A percentile compares a stretch with the other conserved stretches of the same genome.
Conservation (phyloP, 2,113 vertebrate species). For the Brachionichthys hirsutus region DNA sequence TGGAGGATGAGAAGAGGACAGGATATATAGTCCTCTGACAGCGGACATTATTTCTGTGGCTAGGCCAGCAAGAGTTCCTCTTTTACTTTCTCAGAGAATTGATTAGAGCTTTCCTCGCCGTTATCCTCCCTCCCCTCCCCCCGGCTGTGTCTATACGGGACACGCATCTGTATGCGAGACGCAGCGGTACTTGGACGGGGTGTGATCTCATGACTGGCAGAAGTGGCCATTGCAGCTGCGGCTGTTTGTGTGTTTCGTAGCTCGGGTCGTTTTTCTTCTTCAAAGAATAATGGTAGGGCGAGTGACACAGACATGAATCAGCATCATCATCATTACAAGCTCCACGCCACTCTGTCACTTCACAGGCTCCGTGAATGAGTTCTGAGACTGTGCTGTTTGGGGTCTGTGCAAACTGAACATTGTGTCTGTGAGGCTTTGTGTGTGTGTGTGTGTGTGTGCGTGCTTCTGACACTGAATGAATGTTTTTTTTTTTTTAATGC, state of each 20-base stretch:
- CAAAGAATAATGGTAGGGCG: not conserved
- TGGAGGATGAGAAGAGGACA: not conserved
- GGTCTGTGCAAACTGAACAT: conserved; percentile 2
- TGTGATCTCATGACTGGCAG: conserved; percentile 4
- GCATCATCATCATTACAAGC: not conserved
- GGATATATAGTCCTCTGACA: conserved; percentile 5
- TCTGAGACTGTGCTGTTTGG: conserved; percentile 10
- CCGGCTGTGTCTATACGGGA: too few relatives aligned
- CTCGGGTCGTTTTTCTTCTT: not conserved
- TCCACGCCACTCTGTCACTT: not conserved
- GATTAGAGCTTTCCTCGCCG: conserved; percentile 64
- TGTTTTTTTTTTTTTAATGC: conserved; percentile 8
- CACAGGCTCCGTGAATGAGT: conserved; percentile 9
- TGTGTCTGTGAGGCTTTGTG: conserved; percentile 1
- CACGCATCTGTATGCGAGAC: not conserved
- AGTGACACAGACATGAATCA: conserved; percentile 20
- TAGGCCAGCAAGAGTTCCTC: conserved; percentile 59
- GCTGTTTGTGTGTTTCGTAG: conserved; percentile 27
- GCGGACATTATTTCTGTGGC: conserved; percentile 42
- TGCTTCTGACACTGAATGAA: conserved; percentile 1
- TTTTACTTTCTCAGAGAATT: conserved; percentile 60
- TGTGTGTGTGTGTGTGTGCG: not conserved
- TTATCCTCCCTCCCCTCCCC: conserved; percentile 29
- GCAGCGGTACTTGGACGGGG: not conserved
- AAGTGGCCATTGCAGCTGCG: too few relatives aligned